Evolutionary conservation across 1,140 invertebrate genomes (phyloP).

Genomic region (Drosophila jambulina): DNA sequence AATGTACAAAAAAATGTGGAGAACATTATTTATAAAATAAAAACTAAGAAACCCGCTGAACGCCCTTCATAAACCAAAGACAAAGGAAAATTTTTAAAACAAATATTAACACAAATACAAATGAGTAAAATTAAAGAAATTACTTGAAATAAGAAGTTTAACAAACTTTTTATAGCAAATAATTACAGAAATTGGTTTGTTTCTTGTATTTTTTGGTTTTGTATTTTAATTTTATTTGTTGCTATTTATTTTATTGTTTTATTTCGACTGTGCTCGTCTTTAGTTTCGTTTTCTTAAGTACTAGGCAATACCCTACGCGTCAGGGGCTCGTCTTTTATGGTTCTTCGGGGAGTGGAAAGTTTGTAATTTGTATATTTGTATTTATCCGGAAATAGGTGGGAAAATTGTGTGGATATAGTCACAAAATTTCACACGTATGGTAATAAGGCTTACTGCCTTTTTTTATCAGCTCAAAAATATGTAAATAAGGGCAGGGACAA

Average conservation of each 20-base stretch:
- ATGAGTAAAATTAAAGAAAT: slow-evolving; percentile 58
- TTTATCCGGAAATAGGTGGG: slow-evolving; percentile 4
- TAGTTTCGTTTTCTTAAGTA: slow-evolving; percentile 38
- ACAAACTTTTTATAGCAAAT: too few species aligned
- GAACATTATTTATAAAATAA: slow-evolving; percentile 22
- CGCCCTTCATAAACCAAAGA: slow-evolving; percentile 14
- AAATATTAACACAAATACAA: slow-evolving; percentile 13
- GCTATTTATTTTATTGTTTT: slow-evolving; percentile 8
- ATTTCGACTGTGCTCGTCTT: slow-evolving; percentile 8
- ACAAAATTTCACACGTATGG: slow-evolving; percentile 1
- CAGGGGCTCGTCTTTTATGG: slow-evolving; percentile 7
- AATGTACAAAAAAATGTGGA: slow-evolving; percentile 6
- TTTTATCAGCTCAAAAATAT: neutral
- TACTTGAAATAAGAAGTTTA: slow-evolving; percentile 61
- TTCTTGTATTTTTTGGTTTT: neutral
- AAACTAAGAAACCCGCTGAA: neutral
- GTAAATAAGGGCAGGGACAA: neutral
- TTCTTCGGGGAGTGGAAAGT: slow-evolving; percentile 20
- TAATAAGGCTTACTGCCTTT: neutral
- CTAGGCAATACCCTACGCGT: slow-evolving; percentile 18
- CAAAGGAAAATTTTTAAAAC: neutral
- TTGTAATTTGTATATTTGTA: neutral
- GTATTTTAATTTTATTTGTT: slow-evolving; percentile 14
- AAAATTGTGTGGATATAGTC: slow-evolving; percentile 1
- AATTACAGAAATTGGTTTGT: neutral